A percentile compares a stretch with the other conserved stretches of the same genome.
phyloP scores from a whole-genome alignment of 2,797 vertebrate genomes.

The Spinus pinus region DNA sequence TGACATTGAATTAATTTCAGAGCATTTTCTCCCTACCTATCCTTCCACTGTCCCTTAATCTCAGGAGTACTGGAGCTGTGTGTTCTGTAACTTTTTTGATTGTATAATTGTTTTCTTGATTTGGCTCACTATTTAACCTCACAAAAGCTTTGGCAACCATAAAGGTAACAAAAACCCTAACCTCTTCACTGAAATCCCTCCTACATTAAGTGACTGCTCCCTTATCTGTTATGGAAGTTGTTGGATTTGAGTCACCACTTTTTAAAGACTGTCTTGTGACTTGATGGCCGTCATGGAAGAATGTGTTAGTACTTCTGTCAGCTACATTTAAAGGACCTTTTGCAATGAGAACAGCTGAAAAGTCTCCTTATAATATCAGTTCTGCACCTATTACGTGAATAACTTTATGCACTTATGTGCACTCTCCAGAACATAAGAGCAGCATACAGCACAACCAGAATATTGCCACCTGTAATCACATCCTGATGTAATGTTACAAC shows the following conservation, averaged over 20 bases:
- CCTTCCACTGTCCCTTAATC: background rate
- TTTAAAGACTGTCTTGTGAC: slow-evolving; percentile 1
- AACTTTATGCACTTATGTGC: background rate
- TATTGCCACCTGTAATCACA: background rate
- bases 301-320: background rate
- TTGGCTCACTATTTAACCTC: background rate
- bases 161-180: rapidly evolving
- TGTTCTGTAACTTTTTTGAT: background rate
- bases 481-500: background rate
- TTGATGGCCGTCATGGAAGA: slow-evolving; percentile 10
- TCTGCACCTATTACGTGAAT: background rate
- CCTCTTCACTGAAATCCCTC: background rate
- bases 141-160: background rate
- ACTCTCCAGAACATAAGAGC: background rate
- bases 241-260: background rate
- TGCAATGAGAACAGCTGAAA: background rate
- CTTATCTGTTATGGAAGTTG: slow-evolving; percentile 3
- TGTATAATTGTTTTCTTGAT: background rate
- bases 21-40: slow-evolving; percentile 32
- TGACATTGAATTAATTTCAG: slow-evolving; percentile 56
- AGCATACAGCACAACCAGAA: background rate
- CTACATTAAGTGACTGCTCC: background rate
- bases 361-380: background rate
- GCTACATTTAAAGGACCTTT: background rate
- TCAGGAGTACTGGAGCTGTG: background rate